Evolutionary conservation across 2,113 vertebrate genomes (phyloP).

Genomic region (Amphilophus citrinellus): DNA sequence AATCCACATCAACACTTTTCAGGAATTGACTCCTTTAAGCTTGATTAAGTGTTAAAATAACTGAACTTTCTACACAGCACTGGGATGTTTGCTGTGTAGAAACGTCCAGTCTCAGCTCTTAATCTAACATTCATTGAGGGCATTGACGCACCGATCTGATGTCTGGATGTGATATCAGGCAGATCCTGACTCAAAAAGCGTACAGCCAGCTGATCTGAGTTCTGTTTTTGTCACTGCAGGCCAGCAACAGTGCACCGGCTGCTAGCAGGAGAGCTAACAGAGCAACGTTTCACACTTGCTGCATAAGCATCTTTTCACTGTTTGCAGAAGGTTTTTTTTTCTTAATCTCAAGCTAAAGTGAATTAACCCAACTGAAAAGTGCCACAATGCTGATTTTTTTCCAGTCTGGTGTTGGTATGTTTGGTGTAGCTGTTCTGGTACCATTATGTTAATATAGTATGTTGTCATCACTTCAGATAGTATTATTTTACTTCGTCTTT

Average conservation of each 20-base stretch:
- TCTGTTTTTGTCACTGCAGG: not conserved
- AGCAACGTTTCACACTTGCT: not conserved
- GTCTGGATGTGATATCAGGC: not conserved
- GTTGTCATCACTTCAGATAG: too few species aligned
- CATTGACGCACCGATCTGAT: not conserved
- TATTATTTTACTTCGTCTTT: too few species aligned
- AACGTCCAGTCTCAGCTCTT: not conserved
- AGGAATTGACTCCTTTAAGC: too few species aligned
- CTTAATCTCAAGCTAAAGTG: too few species aligned
- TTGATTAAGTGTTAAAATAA: too few species aligned
- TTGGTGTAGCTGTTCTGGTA: too few species aligned
- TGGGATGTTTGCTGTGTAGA: too few species aligned
- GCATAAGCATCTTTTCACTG: not conserved
- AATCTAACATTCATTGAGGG: not conserved
- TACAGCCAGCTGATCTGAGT: not conserved
- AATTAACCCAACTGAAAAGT: too few species aligned
- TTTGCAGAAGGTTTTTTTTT: not conserved
- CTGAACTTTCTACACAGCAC: too few species aligned
- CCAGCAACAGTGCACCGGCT: not conserved
- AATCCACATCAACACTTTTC: too few species aligned
- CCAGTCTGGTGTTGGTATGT: not conserved
- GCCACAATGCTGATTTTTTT: not conserved
- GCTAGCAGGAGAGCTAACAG: not conserved
- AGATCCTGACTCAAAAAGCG: not conserved
- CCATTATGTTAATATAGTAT: too few species aligned